A percentile compares a stretch with the other conserved stretches of the same genome.
Conservation (phyloP, 2,113 vertebrate genomes). For the Alexandromys fortis region DNA sequence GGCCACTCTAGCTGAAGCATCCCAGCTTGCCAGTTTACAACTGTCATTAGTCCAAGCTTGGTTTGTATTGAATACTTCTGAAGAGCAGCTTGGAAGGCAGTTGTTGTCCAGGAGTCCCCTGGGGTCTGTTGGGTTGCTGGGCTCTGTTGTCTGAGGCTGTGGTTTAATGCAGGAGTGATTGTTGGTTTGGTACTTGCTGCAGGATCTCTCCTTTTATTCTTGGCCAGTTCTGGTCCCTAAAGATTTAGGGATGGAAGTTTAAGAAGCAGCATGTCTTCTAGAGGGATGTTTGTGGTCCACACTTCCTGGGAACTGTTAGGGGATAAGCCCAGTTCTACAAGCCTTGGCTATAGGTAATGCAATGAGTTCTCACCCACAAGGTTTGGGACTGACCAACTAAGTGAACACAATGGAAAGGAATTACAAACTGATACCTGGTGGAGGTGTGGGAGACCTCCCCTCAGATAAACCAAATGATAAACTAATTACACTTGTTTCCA, state of each 20-base stretch:
- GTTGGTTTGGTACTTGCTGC: constrained; percentile 62
- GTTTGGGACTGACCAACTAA: neutral
- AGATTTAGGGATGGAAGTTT: constrained; percentile 46
- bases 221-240: constrained; percentile 47
- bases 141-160: constrained; percentile 47
- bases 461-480: constrained; percentile 11
- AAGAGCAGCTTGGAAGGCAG: neutral
- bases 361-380: neutral
- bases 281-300: neutral
- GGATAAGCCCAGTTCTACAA: neutral
- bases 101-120: neutral
- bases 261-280: constrained; percentile 19
- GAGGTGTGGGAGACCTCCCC: constrained; percentile 14
- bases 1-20: neutral
- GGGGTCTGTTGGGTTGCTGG: neutral
- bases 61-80: constrained; percentile 43
- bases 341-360: neutral
- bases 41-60: constrained; percentile 22
- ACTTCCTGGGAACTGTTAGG: constrained; percentile 1
- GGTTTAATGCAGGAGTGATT: constrained; percentile 36
- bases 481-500: constrained; percentile 19
- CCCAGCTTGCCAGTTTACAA: constrained; percentile 30
- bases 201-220: constrained; percentile 63
- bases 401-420: neutral
- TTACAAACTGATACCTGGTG: neutral